Evolutionary conservation across 2,888 invertebrate genomes (phyloP).

Genomic region (Drymonia ruficornis): DNA sequence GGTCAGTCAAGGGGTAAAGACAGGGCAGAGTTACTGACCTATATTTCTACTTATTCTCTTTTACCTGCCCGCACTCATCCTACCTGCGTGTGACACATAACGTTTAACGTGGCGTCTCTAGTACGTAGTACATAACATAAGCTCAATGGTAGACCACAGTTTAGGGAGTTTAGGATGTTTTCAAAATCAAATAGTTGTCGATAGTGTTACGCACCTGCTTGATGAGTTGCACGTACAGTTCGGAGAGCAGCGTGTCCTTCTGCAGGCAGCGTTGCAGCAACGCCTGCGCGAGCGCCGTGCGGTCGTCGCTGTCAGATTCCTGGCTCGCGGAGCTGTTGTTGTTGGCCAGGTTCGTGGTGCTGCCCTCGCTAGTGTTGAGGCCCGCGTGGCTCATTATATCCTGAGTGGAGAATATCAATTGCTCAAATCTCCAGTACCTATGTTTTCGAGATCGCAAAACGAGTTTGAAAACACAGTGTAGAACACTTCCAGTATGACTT

Average conservation of each 20-base stretch:
- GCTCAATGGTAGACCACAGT: too few relatives aligned
- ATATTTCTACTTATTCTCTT: too few relatives aligned
- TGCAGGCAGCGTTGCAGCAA: constrained; percentile 96
- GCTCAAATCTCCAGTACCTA: not conserved
- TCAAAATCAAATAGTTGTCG: not conserved
- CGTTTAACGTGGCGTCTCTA: too few relatives aligned
- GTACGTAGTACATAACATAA: too few relatives aligned
- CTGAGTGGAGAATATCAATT: constrained; percentile 43
- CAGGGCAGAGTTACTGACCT: too few relatives aligned
- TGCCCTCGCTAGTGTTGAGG: constrained; percentile 81
- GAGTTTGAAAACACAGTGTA: too few relatives aligned
- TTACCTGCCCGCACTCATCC: too few relatives aligned
- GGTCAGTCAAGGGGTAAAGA: too few relatives aligned
- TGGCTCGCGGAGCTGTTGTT: constrained; percentile 69
- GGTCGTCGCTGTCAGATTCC: constrained; percentile 91
- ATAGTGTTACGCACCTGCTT: constrained; percentile 86
- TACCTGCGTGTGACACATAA: too few relatives aligned
- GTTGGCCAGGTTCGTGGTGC: constrained; percentile 71
- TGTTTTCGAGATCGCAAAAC: too few relatives aligned
- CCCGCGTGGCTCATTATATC: constrained; percentile 95
- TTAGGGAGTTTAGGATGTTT: not conserved
- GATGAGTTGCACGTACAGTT: constrained; percentile 95
- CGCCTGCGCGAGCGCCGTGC: constrained; percentile 94
- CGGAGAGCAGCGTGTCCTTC: constrained; percentile 94
- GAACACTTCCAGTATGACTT: too few relatives aligned